Conservation (phyloP, 1,140 invertebrate genomes). For the Bicyclus anynana region DNA sequence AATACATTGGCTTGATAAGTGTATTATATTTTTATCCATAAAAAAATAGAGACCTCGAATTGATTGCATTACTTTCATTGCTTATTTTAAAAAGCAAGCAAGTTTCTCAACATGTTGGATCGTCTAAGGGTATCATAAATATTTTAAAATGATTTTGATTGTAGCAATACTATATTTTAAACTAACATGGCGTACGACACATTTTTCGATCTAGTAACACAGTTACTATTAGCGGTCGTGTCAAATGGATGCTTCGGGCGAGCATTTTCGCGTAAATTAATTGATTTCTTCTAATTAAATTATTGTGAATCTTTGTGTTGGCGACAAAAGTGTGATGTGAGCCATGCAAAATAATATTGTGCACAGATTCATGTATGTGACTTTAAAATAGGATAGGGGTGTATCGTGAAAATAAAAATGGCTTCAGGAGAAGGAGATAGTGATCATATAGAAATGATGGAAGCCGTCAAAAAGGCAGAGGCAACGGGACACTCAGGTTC, state of each 20-base stretch:
- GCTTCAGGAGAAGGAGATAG: constrained; percentile 82
- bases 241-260: constrained; percentile 65
- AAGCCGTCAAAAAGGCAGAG: constrained; percentile 59
- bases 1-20: too few relatives aligned
- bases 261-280: constrained; percentile 68
- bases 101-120: too few relatives aligned
- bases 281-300: constrained; percentile 76
- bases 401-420: constrained; percentile 78
- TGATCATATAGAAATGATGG: constrained; percentile 74
- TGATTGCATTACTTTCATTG: too few relatives aligned
- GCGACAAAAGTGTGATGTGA: constrained; percentile 64
- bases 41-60: too few relatives aligned
- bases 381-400: constrained; percentile 70
- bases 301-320: constrained; percentile 68
- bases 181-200: too few relatives aligned
- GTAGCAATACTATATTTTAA: too few relatives aligned
- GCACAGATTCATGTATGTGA: constrained; percentile 49
- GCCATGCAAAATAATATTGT: constrained; percentile 67
- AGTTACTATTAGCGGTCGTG: constrained; percentile 67
- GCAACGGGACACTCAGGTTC: constrained; percentile 48
- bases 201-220: constrained; percentile 36
- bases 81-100: too few relatives aligned
- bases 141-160: too few relatives aligned
- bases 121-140: too few relatives aligned
- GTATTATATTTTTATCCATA: too few relatives aligned